Evolutionary conservation across 2,888 invertebrate genomes (phyloP).

Genomic region (Drosophila ezoana): DNA sequence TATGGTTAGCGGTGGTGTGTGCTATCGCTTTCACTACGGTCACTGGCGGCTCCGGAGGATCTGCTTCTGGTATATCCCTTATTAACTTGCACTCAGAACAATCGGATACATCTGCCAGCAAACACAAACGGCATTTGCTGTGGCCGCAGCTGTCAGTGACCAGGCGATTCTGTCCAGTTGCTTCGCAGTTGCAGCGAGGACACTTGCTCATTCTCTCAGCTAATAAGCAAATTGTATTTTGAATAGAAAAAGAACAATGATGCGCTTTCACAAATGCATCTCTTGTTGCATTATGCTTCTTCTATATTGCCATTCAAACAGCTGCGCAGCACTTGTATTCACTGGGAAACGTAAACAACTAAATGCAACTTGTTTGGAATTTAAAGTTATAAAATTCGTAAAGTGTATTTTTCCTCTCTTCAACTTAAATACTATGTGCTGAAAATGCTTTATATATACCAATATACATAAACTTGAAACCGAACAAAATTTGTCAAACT

Average conservation of each 20-base stretch:
- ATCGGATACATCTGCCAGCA: slow-evolving; percentile 88
- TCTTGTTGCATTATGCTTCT: slow-evolving; percentile 27
- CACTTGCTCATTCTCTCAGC: slow-evolving; percentile 48
- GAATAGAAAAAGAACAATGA: slow-evolving; percentile 9
- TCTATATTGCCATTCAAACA: slow-evolving; percentile 30
- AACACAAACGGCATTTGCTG: slow-evolving; percentile 90
- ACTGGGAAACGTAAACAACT: slow-evolving; percentile 27
- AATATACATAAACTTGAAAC: slow-evolving; percentile 13
- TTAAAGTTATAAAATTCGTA: background rate
- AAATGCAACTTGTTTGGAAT: background rate
- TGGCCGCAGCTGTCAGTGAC: slow-evolving; percentile 92
- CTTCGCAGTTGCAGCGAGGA: slow-evolving; percentile 71
- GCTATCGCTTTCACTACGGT: slow-evolving; percentile 45
- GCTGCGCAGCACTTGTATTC: slow-evolving; percentile 14
- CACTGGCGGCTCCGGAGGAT: background rate
- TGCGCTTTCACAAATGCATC: slow-evolving; percentile 24
- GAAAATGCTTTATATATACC: slow-evolving; percentile 32
- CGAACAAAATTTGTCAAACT: background rate
- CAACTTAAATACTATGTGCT: background rate
- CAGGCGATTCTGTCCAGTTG: slow-evolving; percentile 87
- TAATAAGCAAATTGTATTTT: background rate
- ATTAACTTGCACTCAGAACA: slow-evolving; percentile 85
- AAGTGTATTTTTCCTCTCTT: background rate
- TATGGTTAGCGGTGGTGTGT: slow-evolving; percentile 54
- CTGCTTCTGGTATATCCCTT: background rate